A percentile compares a stretch with the other conserved stretches of the same genome.
These are phyloP conservation scores for Melieria crassipennis DNA, from an alignment of 2,888 invertebrate genomes.

Conservation along the genomic window DNA sequence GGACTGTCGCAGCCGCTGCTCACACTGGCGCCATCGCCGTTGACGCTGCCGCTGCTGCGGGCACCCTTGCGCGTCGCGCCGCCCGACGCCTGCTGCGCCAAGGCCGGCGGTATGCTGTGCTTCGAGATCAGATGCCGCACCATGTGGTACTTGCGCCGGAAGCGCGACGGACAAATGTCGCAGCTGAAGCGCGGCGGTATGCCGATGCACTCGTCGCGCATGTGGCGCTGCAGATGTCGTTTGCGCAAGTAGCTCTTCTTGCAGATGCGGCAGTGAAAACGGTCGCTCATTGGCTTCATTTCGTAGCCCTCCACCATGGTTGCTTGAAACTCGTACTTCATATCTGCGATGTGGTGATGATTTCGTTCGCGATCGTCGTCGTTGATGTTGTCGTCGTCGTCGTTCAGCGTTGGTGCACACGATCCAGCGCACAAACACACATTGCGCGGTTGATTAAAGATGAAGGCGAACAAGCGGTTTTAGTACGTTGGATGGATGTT, in stretches of 20 bases:
- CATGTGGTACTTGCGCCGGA: constrained; percentile 68
- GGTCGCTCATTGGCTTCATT: constrained; percentile 51
- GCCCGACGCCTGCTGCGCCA: constrained; percentile 56
- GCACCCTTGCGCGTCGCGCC: constrained; percentile 59
- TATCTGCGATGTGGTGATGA: constrained; percentile 19
- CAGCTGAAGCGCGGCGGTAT: constrained; percentile 69
- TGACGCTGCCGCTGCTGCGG: constrained; percentile 37
- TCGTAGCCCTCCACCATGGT: constrained; percentile 37
- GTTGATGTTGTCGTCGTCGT: constrained; percentile 13
- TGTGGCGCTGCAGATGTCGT: constrained; percentile 71
- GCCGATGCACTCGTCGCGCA: constrained; percentile 68
- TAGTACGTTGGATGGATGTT: constrained; percentile 6
- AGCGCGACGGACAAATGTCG: constrained; percentile 66
- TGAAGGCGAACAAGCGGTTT: background rate
- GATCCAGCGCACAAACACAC: too few relatives aligned
- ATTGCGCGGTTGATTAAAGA: background rate
- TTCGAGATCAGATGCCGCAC: constrained; percentile 66
- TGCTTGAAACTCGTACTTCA: constrained; percentile 47
- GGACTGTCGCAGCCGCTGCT: constrained; percentile 55
- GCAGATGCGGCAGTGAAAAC: constrained; percentile 69
- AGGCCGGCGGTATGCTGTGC: constrained; percentile 61
- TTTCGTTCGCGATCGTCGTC: background rate
- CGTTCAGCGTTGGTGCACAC: too few relatives aligned
- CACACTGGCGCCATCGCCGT: constrained; percentile 40
- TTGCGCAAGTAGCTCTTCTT: constrained; percentile 71